phyloP scores from a whole-genome alignment of 1,140 invertebrate genomes.

The Cotesia vestalis region DNA sequence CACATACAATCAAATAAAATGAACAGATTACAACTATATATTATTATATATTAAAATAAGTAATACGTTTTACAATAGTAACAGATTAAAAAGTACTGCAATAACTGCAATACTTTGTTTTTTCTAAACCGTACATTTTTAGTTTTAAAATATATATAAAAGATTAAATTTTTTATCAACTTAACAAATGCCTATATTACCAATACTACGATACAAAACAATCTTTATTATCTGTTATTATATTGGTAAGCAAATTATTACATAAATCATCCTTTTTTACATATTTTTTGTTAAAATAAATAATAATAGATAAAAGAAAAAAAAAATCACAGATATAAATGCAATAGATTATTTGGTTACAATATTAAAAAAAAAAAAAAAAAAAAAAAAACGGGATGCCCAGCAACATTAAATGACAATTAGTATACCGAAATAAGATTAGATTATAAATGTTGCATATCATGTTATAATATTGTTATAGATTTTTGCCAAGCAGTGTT shows the following conservation, averaged over 20 bases:
- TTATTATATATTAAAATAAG: constrained; percentile 66
- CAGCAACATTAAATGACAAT: constrained; percentile 60
- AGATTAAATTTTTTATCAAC: constrained; percentile 27
- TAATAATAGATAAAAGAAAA: constrained; percentile 36
- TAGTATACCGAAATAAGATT: constrained; percentile 64
- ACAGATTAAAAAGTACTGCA: constrained; percentile 51
- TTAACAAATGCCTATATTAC: constrained; percentile 23
- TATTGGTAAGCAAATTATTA: constrained; percentile 31
- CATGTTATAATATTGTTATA: constrained; percentile 67
- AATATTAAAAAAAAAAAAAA: background rate
- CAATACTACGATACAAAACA: constrained; percentile 21
- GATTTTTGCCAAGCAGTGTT: constrained; percentile 60
- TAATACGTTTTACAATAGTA: constrained; percentile 58
- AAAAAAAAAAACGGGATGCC: constrained; percentile 55
- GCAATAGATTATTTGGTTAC: constrained; percentile 22
- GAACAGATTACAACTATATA: constrained; percentile 64
- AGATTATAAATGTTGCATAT: constrained; percentile 68
- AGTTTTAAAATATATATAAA: constrained; percentile 31
- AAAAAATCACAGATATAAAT: constrained; percentile 13
- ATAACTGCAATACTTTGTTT: constrained; percentile 50
- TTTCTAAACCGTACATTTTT: constrained; percentile 6
- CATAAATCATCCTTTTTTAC: background rate
- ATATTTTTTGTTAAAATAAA: constrained; percentile 21
- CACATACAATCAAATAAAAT: constrained; percentile 64
- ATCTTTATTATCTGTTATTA: constrained; percentile 40